Conservation (phyloP, 2,888 invertebrate species). For the Calameuta filiformis region DNA sequence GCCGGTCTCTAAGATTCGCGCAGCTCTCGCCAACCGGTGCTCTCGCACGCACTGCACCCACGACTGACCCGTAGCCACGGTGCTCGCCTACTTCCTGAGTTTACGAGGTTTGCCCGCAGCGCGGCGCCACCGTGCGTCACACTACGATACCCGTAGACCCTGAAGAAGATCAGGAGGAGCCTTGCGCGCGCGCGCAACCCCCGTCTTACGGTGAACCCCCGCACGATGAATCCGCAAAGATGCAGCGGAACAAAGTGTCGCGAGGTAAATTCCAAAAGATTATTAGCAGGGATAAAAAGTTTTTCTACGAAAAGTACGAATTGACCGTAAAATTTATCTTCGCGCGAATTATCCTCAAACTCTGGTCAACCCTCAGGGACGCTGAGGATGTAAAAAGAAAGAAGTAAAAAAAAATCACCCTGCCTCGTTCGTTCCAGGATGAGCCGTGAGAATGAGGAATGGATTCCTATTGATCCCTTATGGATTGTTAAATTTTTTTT, state of each 20-base stretch:
- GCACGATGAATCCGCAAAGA: background rate
- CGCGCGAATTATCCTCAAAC: background rate
- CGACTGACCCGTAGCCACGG: constrained; percentile 46
- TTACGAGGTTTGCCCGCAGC: constrained; percentile 28
- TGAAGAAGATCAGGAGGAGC: constrained; percentile 33
- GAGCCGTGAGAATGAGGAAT: background rate
- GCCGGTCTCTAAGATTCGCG: constrained; percentile 35
- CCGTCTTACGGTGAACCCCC: background rate
- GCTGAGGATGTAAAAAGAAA: background rate
- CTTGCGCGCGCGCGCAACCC: constrained; percentile 32
- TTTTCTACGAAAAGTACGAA: background rate
- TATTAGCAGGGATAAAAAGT: background rate
- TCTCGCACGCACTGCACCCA: constrained; percentile 62
- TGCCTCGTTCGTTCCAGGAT: background rate
- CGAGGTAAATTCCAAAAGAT: background rate
- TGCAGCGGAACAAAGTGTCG: background rate
- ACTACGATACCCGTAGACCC: constrained; percentile 4
- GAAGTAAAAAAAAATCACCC: background rate
- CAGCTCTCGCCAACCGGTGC: constrained; percentile 53
- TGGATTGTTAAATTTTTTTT: background rate
- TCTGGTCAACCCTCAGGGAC: background rate
- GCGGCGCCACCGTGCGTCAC: constrained; percentile 41
- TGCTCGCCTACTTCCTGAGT: background rate
- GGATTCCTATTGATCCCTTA: background rate
- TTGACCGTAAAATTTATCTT: background rate